Conservation (phyloP, 2,797 vertebrate species). For the Anniella stebbinsi region DNA sequence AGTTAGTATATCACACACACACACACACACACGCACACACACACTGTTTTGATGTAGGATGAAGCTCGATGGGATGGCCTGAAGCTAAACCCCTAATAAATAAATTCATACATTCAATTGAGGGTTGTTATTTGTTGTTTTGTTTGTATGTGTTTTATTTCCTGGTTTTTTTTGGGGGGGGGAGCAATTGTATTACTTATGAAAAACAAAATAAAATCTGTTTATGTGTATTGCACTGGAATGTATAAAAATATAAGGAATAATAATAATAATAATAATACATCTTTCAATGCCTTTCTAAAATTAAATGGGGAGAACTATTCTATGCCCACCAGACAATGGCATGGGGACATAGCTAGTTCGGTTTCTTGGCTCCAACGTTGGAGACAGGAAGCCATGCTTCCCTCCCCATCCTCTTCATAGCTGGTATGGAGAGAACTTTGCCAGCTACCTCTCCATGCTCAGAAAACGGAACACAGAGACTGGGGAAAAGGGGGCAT, state of each 20-base stretch:
- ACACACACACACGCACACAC: background rate
- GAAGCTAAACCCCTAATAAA: conserved; percentile 24
- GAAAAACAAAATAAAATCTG: background rate
- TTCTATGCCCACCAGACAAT: no score
- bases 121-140: background rate
- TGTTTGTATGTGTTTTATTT: background rate
- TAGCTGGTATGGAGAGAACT: no score
- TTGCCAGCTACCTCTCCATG: no score
- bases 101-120: conserved; percentile 30
- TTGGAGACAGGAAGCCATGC: no score
- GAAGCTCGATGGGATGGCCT: conserved; percentile 20
- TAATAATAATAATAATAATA: no score
- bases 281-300: no score
- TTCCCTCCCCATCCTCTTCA: no score
- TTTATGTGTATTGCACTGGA: background rate
- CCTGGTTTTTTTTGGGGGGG: background rate
- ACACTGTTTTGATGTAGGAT: conserved; percentile 23
- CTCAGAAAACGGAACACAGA: no score
- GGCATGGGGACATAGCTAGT: no score
- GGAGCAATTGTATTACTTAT: conserved; percentile 17
- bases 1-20: conserved; percentile 5
- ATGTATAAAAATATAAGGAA: background rate
- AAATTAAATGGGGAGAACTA: no score
- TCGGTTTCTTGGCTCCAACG: no score
- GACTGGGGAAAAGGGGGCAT: no score